Evolutionary conservation across 2,797 vertebrate species (phyloP).

Genomic region (Danio aesculapii): DNA sequence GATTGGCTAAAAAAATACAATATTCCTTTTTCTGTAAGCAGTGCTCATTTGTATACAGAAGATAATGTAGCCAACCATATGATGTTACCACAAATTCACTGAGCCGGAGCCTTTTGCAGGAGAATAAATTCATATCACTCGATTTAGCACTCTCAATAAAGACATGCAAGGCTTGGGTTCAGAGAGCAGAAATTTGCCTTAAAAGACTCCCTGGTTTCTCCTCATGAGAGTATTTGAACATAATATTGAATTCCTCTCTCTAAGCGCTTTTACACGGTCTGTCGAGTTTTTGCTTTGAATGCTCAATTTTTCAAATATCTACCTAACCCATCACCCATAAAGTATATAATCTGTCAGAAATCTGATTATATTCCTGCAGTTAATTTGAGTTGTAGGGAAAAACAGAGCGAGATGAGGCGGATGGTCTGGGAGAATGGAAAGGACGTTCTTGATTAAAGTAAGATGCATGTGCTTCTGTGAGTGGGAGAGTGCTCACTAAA

Average conservation of each 20-base stretch:
- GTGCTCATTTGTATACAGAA: constrained; percentile 40
- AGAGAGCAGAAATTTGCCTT: constrained; percentile 61
- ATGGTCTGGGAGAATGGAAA: constrained; percentile 54
- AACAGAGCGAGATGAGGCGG: constrained; percentile 56
- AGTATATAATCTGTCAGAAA: constrained; percentile 77
- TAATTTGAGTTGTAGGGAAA: constrained; percentile 71
- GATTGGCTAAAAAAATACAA: neutral
- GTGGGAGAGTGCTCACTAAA: constrained; percentile 79
- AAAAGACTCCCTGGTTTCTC: constrained; percentile 66
- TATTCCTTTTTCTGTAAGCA: constrained; percentile 39
- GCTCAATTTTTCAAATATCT: constrained; percentile 78
- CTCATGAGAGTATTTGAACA: constrained; percentile 49
- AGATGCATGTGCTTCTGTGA: constrained; percentile 74
- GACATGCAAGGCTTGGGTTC: constrained; percentile 68
- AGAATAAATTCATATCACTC: constrained; percentile 34
- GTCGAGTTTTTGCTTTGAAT: constrained; percentile 58
- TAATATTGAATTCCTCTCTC: constrained; percentile 6
- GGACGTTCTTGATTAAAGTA: constrained; percentile 79
- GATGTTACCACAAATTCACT: constrained; percentile 38
- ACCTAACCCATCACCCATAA: constrained; percentile 81
- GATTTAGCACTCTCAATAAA: constrained; percentile 59
- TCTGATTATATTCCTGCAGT: constrained; percentile 75
- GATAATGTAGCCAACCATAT: constrained; percentile 48
- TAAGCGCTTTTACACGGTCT: constrained; percentile 62
- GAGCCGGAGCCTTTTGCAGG: constrained; percentile 26